These are phyloP conservation scores for Notospermus geniculatus DNA, from an alignment of 1,140 invertebrate genomes.

Conservation along the genomic window DNA sequence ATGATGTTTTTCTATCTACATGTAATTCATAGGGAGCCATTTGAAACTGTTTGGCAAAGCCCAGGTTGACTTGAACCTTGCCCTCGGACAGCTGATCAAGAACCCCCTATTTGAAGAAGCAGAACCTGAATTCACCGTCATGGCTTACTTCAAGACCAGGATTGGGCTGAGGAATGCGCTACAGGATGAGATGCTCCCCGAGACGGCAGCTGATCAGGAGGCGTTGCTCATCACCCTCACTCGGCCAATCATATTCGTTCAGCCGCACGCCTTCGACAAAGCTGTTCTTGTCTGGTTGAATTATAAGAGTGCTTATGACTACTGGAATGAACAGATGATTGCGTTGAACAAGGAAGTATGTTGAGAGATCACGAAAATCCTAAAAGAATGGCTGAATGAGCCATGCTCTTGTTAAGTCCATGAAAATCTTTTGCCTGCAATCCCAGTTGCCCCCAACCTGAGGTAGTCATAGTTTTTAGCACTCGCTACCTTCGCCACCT, in stretches of 20 bases:
- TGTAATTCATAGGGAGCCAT: conserved; percentile 14
- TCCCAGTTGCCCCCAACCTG: no score
- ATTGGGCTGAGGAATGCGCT: conserved; percentile 65
- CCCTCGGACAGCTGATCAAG: conserved; percentile 85
- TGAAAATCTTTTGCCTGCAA: no score
- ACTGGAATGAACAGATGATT: conserved; percentile 91
- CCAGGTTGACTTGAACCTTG: conserved; percentile 90
- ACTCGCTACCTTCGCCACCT: no score
- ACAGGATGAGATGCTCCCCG: conserved; percentile 77
- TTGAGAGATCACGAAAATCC: no score
- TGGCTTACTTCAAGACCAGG: conserved; percentile 94
- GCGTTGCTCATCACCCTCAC: conserved; percentile 88
- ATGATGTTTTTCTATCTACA: conserved; percentile 13
- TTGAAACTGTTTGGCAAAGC: conserved; percentile 90
- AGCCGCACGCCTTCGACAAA: conserved; percentile 88
- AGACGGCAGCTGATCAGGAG: conserved; percentile 75
- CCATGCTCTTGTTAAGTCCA: no score
- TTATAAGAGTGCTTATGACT: conserved; percentile 98
- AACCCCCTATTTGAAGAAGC: conserved; percentile 95
- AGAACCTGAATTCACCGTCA: conserved; percentile 93
- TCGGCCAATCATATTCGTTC: conserved; percentile 88
- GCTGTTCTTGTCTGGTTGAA: conserved; percentile 97
- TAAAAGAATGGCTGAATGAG: no score
- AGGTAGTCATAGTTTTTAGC: no score
- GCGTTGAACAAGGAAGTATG: conserved; percentile 50